Conservation (phyloP, 92 coral and sea anemone genomes). For the Epizoanthus rinbou region DNA sequence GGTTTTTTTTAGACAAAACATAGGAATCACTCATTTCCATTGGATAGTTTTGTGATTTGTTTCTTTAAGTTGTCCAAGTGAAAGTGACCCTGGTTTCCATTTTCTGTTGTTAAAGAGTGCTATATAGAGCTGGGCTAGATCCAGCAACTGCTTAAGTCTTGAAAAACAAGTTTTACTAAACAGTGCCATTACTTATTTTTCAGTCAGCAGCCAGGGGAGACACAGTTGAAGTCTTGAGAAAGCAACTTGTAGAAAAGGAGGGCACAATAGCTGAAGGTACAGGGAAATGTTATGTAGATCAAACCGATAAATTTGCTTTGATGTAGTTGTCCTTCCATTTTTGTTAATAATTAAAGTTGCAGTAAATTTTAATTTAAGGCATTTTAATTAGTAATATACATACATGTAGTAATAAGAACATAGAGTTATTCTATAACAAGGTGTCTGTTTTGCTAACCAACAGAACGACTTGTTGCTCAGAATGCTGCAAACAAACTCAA, state of each 20-base stretch:
- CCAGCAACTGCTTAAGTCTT: no score
- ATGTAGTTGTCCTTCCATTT: not conserved
- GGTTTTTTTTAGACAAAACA: no score
- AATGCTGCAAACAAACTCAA: constrained; percentile 77
- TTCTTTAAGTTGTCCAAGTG: no score
- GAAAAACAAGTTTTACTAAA: not conserved
- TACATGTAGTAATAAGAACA: no score
- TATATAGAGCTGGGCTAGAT: no score
- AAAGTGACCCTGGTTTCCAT: no score
- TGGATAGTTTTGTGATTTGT: no score
- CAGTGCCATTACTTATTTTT: not conserved
- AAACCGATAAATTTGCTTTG: no score
- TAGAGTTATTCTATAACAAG: no score
- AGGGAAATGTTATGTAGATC: not conserved
- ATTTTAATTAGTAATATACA: no score
- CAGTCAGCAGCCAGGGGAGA: constrained; percentile 81
- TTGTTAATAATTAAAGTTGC: not conserved
- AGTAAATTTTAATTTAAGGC: no score
- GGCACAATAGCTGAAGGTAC: constrained; percentile 75
- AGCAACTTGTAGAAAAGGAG: constrained; percentile 89
- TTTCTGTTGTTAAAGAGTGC: not conserved
- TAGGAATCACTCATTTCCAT: no score
- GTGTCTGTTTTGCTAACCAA: not conserved
- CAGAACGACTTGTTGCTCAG: constrained; percentile 81
- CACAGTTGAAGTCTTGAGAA: constrained; percentile 68